Base-by-base conservation (phyloP, 1,140 invertebrate genomes). In the Oryctes rhinoceros region DNA sequence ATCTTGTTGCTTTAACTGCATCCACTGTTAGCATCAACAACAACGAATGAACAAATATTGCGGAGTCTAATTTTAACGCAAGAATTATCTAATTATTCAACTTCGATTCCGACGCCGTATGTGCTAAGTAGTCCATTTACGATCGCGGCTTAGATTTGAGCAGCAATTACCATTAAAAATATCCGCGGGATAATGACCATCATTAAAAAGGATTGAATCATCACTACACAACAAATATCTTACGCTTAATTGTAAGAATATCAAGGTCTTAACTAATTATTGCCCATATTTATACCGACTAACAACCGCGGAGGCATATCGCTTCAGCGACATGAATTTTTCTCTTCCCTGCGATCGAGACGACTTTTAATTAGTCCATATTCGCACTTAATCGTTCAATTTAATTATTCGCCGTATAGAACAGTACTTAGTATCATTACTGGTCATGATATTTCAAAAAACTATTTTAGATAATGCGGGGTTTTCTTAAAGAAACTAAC, bases 161-260 rank as follows among this genome's bases (percentile, higher is more conserved):
- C 35, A 30, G 65, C 13, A 37, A 71, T 71, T 71, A 71, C 18
- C 65, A 71, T 71, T 71, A 71, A 71, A 35, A 18, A 10, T 71
- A 71, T 15, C 18, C 53, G 15, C 11, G 7, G 20, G 20, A 71
- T 71, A 71, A 71, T 71, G 1, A 37, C 24, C 11, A 24, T 71
- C 18, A 71, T 71, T 71, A 71, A 35, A 18, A 71, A 15, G 4
- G 65, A 71, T 71, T 71, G 65, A 71, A 71, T 71, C 65, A 71
- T 71, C 65, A 35, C 24, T 24, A 71, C 24, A 30, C 24, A 37
- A n/a, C 53, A n/a, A n/a, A 59, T 7, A 18, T 18, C 18, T 18
- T 59, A 59, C 53, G 15, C 18, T 18, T 59, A 59, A 59, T 24
- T 71, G 20, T 71, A 35, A 71, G 65, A 37, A 35, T 71, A 71